Conservation (phyloP, 2,797 vertebrate species). For the Alosa sapidissima region DNA sequence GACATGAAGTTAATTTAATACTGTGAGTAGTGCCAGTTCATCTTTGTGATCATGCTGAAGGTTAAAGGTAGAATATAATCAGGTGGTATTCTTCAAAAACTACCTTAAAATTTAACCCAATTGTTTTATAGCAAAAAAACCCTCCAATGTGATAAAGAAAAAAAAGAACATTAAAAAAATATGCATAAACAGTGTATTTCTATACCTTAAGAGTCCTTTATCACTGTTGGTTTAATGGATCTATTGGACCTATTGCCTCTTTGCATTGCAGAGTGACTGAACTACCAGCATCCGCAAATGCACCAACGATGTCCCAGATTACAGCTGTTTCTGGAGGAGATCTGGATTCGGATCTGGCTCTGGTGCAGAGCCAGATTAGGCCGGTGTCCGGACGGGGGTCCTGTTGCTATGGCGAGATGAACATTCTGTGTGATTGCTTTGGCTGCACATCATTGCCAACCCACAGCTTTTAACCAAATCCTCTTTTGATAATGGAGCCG, state of each 20-base stretch:
- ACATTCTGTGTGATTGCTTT: constrained; percentile 15
- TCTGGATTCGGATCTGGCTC: neutral
- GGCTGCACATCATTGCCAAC: neutral
- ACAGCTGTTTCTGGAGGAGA: neutral
- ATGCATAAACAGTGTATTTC: neutral
- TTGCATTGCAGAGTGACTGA: neutral
- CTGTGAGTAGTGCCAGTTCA: neutral
- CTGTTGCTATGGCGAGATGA: neutral
- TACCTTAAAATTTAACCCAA: no score
- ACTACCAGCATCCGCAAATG: neutral
- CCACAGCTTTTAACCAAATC: constrained; percentile 13
- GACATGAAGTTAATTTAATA: neutral
- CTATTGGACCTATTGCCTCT: neutral
- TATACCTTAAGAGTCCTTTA: neutral
- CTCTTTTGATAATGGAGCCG: constrained; percentile 16
- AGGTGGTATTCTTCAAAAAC: no score
- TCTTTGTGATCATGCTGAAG: neutral
- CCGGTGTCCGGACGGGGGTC: neutral
- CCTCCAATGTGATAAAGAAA: neutral
- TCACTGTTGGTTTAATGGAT: neutral
- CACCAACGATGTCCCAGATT: neutral
- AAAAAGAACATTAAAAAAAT: neutral
- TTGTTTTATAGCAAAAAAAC: no score
- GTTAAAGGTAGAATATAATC: no score
- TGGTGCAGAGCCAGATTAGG: neutral